Evolutionary conservation across 1,140 invertebrate species (phyloP).

Genomic region (Drosophila serrata): DNA sequence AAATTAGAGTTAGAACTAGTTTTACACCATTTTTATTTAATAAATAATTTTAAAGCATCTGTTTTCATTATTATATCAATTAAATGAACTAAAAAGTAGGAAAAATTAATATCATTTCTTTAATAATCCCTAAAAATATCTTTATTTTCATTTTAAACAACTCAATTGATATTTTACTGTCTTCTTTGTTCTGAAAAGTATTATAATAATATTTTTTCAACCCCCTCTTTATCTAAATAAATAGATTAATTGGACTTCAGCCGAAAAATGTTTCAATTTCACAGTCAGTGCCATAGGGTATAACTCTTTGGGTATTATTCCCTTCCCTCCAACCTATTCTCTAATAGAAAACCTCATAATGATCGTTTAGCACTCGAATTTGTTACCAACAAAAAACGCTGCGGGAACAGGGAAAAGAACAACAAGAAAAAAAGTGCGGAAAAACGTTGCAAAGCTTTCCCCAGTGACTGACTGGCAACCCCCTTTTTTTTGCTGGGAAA

Average conservation of each 20-base stretch:
- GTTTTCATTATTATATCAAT: background rate
- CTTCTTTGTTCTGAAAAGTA: background rate
- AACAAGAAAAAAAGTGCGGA: constrained; percentile 25
- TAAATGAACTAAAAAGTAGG: background rate
- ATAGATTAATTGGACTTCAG: constrained; percentile 37
- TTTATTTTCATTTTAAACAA: background rate
- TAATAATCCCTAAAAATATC: background rate
- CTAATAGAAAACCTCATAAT: constrained; percentile 61
- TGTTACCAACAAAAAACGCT: constrained; percentile 30
- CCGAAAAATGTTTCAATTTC: constrained; percentile 43
- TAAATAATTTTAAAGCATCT: background rate
- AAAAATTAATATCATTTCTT: background rate
- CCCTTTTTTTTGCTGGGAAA: constrained; percentile 37
- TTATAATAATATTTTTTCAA: background rate
- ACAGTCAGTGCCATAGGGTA: constrained; percentile 26
- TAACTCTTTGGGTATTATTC: constrained; percentile 10
- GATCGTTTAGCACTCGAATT: constrained; percentile 78
- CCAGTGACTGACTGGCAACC: constrained; percentile 33
- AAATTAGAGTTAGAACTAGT: background rate
- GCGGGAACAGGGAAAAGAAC: constrained; percentile 39
- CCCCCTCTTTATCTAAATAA: constrained; percentile 10
- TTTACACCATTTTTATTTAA: background rate
- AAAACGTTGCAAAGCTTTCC: constrained; percentile 45
- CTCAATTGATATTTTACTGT: background rate
- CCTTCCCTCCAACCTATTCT: constrained; percentile 4